Evolutionary conservation across 1,140 invertebrate genomes (phyloP), one percentile per base, ranked within the genome.

Genomic region (Chironomus tepperi): DNA sequence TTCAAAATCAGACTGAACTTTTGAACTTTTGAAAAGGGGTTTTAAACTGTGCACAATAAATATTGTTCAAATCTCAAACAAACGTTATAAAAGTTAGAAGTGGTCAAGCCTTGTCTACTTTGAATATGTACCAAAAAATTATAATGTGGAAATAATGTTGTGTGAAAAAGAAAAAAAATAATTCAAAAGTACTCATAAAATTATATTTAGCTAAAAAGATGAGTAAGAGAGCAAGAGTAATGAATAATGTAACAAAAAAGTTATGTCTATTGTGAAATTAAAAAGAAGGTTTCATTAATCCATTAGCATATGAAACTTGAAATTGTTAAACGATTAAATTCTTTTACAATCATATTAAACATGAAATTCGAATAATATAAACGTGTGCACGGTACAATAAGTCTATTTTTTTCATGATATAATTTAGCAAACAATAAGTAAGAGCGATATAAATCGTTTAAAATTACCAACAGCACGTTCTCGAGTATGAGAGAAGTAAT

Each of bases 371-470:
- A 70, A 70, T 70, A 70, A 70, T 21, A 19, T 18, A 70, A 70
- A 70, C 65, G 65, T 70, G 65, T 70, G 65, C 65, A 70, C 65
- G 16, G 16, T 70, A 70, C 65, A 70, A 70, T 21, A 70, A 70
- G 24, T 34, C 24, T 70, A 18, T 57, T 12, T 57, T 57, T 57
- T 57, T 57, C n/a, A 18, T 18, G 18, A 16, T 21, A 70, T 9
- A 70, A 70, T 70, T 70, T 70, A 70, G 65, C 65, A 21, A 70
- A 70, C 65, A 70, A 70, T 18, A 16, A 15, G 9, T 19, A 18
- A 70, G 19, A 57, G 19, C 65, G 65, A 70, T 70, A 70, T 70
- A 70, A 70, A 70, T 70, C 65, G 65, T 70, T 70, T 70, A 21
- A 21, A 70, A 70, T 70, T 70, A 21, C 65, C 65, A 21, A 19